phyloP scores from a whole-genome alignment of 1,140 invertebrate genomes.

The Lepidostoma basale region DNA sequence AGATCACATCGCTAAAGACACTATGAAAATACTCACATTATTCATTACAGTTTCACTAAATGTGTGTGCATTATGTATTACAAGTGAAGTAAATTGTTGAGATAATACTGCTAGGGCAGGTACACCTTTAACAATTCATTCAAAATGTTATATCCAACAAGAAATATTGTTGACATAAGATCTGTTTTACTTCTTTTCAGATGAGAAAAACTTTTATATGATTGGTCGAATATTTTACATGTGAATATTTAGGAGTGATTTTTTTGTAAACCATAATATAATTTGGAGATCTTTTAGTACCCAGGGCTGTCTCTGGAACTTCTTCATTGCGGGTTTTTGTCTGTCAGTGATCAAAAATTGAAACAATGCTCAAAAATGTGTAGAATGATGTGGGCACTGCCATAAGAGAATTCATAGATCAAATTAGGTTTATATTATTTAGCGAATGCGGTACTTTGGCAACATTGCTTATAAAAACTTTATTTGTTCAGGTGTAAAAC shows the following conservation, averaged over 20 bases:
- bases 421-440: conserved; percentile 40
- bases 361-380: conserved; percentile 44
- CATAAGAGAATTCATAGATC: conserved; percentile 44
- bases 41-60: neutral
- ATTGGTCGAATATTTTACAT: too few species aligned
- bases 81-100: conserved; percentile 5
- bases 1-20: conserved; percentile 12
- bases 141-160: too few species aligned
- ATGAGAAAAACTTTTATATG: too few species aligned
- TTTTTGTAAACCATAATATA: too few species aligned
- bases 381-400: conserved; percentile 42
- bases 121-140: too few species aligned
- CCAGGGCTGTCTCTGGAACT: neutral
- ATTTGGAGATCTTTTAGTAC: too few species aligned
- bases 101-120: neutral
- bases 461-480: conserved; percentile 40
- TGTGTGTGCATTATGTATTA: neutral
- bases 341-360: conserved; percentile 24
- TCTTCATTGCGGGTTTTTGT: neutral
- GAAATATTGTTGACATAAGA: too few species aligned
- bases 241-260: too few species aligned
- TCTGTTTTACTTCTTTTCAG: too few species aligned
- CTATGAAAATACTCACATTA: conserved; percentile 27
- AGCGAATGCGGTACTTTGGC: conserved; percentile 39
- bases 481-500: conserved; percentile 42